Base-by-base conservation (phyloP, 1,140 invertebrate genomes). In the Portunus trituberculatus region DNA sequence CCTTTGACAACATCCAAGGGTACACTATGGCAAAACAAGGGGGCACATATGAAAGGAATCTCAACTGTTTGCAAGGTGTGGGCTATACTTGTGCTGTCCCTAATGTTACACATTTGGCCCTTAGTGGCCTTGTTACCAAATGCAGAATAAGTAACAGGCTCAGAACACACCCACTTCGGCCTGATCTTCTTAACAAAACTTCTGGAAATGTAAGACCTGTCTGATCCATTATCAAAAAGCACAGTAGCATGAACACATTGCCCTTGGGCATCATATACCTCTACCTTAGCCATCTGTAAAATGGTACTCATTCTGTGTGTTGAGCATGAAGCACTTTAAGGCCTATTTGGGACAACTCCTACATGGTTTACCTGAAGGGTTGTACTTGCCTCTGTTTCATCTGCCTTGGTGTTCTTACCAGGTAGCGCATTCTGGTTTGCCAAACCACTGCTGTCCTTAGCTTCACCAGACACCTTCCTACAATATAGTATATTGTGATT, bases 171-270 rank as follows among this genome's bases (percentile, higher is more conserved):
- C 48, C 90, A 91, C 10, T 91, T 91, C 8, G 39, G 90, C 31
- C 45, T 91, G 4, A 52, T n/a, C 31, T 84, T 84, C 83, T 84
- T 84, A 6, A 84, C 48, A 6, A 84, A 32, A 8, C 31, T 28
- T 7, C 52, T 52, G 25, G 48, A 59, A 59, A 91, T n/a, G 25
- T 14, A 91, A 52, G 48, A 91, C 28, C 39, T 91, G 52, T 91
- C 90, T 52, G 90, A 91, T 4, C 90, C 90, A 52, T n/a, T 59
- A 29, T 91, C n/a, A 91, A 91, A 91, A 52, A 52, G 45, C 45
- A 48, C 4, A 91, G 48, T 48, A 52, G 90, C 90, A 48, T 91
- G 28, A 91, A 31, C 14, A 91, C 89, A 91, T n/a, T 32, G n/a
- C 20, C 48, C 48, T 29, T 48, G n/a, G n/a, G 8, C 39, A 31